These are phyloP conservation scores for Phalacrocorax aristotelis DNA, from an alignment of 2,113 vertebrate species.

Conservation along the genomic window DNA sequence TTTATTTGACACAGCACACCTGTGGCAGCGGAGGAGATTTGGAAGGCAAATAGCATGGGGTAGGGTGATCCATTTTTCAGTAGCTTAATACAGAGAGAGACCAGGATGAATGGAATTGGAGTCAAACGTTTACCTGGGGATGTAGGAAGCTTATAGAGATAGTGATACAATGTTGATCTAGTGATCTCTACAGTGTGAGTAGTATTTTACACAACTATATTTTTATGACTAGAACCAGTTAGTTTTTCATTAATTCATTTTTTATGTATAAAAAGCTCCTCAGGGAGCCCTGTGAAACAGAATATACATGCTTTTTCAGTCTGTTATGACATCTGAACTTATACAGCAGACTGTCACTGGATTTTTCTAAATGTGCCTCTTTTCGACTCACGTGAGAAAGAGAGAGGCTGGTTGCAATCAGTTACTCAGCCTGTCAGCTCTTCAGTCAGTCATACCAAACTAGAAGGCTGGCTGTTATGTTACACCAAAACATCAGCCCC, in stretches of 20 bases:
- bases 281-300: not conserved
- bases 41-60: not conserved
- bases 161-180: not conserved
- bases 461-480: not conserved
- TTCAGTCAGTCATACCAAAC: not conserved
- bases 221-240: not conserved
- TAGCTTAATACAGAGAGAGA: not conserved
- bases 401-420: not conserved
- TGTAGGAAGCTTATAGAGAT: not conserved
- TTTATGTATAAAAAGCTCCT: not conserved
- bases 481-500: not conserved
- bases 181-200: not conserved
- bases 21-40: not conserved
- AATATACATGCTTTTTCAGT: not conserved
- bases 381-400: not conserved
- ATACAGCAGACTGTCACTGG: not conserved
- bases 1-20: not conserved
- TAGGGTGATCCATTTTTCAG: not conserved
- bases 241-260: not conserved
- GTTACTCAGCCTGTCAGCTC: not conserved
- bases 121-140: not conserved
- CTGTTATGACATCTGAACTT: not conserved
- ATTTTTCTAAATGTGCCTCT: not conserved
- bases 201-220: not conserved
- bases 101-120: not conserved